Percentiles rank a stretch among this genome's conserved stretches.
phyloP scores from a whole-genome alignment of 2,113 vertebrate species.

The Lonchura striata region DNA sequence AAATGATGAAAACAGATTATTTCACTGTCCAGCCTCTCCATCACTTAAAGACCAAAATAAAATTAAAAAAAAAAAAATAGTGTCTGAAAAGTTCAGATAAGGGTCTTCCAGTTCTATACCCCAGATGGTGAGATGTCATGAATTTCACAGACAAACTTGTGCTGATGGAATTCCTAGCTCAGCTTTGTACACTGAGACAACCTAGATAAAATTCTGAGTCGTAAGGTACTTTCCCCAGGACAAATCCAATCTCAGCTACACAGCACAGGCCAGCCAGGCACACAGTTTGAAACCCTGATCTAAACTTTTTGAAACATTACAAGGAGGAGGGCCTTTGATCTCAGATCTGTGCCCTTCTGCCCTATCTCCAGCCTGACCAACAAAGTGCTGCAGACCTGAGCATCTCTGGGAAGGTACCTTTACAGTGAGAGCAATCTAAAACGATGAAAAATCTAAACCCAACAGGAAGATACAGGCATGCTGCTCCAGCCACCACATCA shows the following conservation, averaged over 20 bases:
- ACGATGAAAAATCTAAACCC: background rate
- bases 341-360: background rate
- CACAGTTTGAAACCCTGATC: background rate
- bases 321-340: background rate
- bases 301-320: background rate
- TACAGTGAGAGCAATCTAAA: background rate
- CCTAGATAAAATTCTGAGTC: background rate
- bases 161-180: background rate
- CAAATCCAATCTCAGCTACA: background rate
- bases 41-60: background rate
- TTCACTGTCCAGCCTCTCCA: background rate
- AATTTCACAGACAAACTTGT: background rate
- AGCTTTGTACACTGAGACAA: background rate
- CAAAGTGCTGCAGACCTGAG: background rate
- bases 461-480: background rate
- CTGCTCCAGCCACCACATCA: background rate
- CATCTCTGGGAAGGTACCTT: background rate
- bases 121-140: background rate
- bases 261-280: background rate
- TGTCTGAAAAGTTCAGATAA: background rate
- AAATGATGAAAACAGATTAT: fast-evolving
- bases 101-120: background rate
- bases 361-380: background rate
- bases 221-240: background rate
- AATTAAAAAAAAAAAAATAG: background rate